phyloP scores from a whole-genome alignment of 1,140 invertebrate species.

The Brachionus rubens region DNA sequence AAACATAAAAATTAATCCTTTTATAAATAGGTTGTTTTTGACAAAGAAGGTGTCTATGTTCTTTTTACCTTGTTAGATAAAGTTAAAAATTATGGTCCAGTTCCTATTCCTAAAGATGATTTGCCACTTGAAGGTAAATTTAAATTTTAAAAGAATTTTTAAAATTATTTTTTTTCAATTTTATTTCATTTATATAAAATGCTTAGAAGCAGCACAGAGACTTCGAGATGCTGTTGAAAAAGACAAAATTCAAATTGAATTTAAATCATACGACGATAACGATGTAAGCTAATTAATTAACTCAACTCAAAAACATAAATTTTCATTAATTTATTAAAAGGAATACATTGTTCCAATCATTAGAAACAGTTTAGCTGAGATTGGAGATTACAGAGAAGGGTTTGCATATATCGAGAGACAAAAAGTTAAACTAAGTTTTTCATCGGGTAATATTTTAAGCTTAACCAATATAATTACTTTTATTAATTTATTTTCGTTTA shows the following conservation, averaged over 20 bases:
- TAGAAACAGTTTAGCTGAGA: constrained; percentile 21
- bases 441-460: background rate
- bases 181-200: too few relatives aligned
- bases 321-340: background rate
- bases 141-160: too few relatives aligned
- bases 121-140: constrained; percentile 6
- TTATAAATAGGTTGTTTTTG: constrained; percentile 6
- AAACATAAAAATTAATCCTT: background rate
- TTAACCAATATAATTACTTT: background rate
- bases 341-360: constrained; percentile 29
- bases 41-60: background rate
- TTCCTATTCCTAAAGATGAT: background rate
- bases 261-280: background rate
- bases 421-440: background rate
- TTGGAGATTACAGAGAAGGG: constrained; percentile 41
- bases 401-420: background rate
- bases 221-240: background rate
- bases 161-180: too few relatives aligned
- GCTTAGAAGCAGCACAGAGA: constrained; percentile 11
- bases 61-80: constrained; percentile 33
- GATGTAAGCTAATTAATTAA: background rate
- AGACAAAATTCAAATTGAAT: constrained; percentile 36
- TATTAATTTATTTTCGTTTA: background rate
- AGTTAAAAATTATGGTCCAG: background rate
- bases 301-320: background rate